phyloP scores from a whole-genome alignment of 2,797 vertebrate genomes.

The Clarias platycephalus region DNA sequence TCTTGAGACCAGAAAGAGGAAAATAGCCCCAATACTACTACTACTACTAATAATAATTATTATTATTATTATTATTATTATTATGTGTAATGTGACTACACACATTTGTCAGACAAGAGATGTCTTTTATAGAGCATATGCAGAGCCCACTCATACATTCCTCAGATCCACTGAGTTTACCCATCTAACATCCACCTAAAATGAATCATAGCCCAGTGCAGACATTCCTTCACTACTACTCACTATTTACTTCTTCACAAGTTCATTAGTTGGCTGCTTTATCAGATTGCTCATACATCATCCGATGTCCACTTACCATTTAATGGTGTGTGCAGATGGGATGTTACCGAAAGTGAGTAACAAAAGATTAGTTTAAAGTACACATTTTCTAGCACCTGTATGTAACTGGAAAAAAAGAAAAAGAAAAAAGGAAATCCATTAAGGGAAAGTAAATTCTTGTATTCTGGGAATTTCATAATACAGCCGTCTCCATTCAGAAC shows the following conservation, averaged over 20 bases:
- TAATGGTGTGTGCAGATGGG: conserved; percentile 14
- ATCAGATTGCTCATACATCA: conserved; percentile 31
- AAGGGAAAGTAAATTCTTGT: background rate
- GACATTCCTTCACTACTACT: conserved; percentile 27
- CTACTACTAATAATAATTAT: background rate
- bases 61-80: background rate
- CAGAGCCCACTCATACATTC: conserved; percentile 12
- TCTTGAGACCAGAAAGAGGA: background rate
- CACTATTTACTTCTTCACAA: background rate
- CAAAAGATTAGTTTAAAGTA: background rate
- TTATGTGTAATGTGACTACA: background rate
- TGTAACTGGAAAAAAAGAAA: background rate
- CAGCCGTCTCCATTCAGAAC: conserved; percentile 6
- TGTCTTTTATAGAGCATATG: conserved; percentile 9
- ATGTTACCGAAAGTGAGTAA: conserved; percentile 9
- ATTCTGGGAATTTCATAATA: background rate
- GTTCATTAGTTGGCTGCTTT: background rate
- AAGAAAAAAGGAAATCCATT: background rate
- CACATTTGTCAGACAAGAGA: background rate
- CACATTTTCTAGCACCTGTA: conserved; percentile 14
- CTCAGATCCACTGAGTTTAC: conserved; percentile 9
- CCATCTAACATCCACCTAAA: conserved; percentile 3
- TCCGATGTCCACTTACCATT: background rate
- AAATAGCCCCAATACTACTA: background rate
- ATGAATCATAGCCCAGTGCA: conserved; percentile 2